These are phyloP conservation scores for Leptinotarsa lineolata DNA, from an alignment of 1,140 invertebrate genomes.

Conservation along the genomic window DNA sequence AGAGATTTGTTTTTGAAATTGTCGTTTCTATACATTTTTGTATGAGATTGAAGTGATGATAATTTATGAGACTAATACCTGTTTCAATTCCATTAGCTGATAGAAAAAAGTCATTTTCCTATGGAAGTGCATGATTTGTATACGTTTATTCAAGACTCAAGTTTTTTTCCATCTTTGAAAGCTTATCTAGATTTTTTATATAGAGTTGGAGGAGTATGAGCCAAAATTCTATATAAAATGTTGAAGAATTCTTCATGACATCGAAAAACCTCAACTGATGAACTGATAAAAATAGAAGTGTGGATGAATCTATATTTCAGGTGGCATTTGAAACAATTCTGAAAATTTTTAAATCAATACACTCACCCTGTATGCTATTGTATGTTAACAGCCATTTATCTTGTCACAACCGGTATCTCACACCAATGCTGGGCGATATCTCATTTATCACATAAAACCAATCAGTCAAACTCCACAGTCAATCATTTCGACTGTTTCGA, in stretches of 20 bases:
- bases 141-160: too few species aligned
- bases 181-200: too few species aligned
- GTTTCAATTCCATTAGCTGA: too few species aligned
- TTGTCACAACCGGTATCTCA: constrained; percentile 50
- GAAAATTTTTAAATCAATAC: background rate
- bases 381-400: constrained; percentile 46
- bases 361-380: constrained; percentile 30
- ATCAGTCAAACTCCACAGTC: constrained; percentile 50
- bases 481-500: constrained; percentile 46
- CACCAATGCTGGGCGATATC: constrained; percentile 43
- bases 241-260: background rate
- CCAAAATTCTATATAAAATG: background rate
- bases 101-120: too few species aligned
- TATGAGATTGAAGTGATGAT: too few species aligned
- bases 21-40: too few species aligned
- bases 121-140: too few species aligned
- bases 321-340: background rate
- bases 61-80: too few species aligned
- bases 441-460: constrained; percentile 52
- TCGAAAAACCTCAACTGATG: background rate
- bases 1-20: too few species aligned
- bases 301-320: background rate
- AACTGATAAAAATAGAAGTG: background rate
- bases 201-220: background rate
- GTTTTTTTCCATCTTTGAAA: too few species aligned